Evolutionary conservation across 2,888 invertebrate species (phyloP).

Genomic region (Brachylomia viminalis): DNA sequence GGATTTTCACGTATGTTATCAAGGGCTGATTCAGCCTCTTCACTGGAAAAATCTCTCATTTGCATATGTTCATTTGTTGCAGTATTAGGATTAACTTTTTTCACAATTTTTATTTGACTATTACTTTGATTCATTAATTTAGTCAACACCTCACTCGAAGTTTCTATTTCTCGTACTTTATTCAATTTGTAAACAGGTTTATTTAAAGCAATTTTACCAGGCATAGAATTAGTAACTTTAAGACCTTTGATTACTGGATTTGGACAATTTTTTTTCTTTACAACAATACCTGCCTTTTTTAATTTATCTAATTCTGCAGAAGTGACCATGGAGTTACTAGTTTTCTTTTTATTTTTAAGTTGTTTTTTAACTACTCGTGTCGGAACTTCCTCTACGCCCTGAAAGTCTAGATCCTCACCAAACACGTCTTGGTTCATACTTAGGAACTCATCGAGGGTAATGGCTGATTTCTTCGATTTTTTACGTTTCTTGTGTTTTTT

Average conservation of each 20-base stretch:
- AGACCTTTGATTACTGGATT: constrained; percentile 51
- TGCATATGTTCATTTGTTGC: constrained; percentile 53
- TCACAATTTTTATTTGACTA: constrained; percentile 85
- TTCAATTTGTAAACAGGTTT: constrained; percentile 50
- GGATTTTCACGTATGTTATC: constrained; percentile 35
- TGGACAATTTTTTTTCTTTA: constrained; percentile 78
- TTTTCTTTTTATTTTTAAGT: constrained; percentile 77
- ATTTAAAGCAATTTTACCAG: constrained; percentile 39
- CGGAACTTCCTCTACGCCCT: constrained; percentile 88
- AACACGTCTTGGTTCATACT: constrained; percentile 89
- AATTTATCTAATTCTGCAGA: constrained; percentile 82
- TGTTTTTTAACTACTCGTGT: constrained; percentile 82
- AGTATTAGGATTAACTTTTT: constrained; percentile 71
- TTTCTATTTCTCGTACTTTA: constrained; percentile 66
- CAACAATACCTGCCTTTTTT: constrained; percentile 84
- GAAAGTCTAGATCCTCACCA: constrained; percentile 86
- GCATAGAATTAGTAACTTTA: constrained; percentile 40
- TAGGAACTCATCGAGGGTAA: constrained; percentile 87
- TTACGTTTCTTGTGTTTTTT: constrained; percentile 88
- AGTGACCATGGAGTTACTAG: constrained; percentile 67
- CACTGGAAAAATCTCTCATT: constrained; percentile 8
- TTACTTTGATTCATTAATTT: constrained; percentile 84
- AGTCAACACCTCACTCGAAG: constrained; percentile 81
- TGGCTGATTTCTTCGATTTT: constrained; percentile 86
- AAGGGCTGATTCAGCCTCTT: constrained; percentile 15